phyloP scores from a whole-genome alignment of 2,888 invertebrate species.

The Horisme vitalbata region DNA sequence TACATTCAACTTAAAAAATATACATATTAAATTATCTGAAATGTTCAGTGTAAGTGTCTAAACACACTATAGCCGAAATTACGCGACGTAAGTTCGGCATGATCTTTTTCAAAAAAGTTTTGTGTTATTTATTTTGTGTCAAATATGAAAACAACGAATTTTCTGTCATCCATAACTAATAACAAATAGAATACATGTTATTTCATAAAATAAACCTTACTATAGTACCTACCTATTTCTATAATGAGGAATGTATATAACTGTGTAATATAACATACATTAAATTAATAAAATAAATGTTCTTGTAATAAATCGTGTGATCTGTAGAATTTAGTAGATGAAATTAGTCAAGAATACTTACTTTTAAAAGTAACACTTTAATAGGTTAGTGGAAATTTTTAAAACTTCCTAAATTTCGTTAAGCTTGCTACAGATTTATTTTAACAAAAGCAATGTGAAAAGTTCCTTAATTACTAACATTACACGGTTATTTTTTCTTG shows the following conservation, averaged over 20 bases:
- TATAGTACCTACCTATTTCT: slow-evolving; percentile 1
- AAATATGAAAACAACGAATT: slow-evolving; percentile 21
- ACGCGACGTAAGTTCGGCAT: no score
- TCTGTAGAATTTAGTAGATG: slow-evolving; percentile 60
- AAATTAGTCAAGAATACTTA: slow-evolving; percentile 45
- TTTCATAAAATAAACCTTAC: slow-evolving; percentile 5
- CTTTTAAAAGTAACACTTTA: slow-evolving; percentile 16
- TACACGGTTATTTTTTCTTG: no score
- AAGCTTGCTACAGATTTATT: no score
- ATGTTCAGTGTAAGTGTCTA: no score
- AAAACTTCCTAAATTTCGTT: slow-evolving; percentile 5
- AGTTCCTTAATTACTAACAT: no score
- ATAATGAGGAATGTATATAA: slow-evolving; percentile 46
- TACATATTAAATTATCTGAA: no score
- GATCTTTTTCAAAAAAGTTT: no score
- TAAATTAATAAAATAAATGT: slow-evolving; percentile 53
- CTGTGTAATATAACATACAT: slow-evolving; percentile 49
- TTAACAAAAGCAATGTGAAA: no score
- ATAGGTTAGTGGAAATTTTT: slow-evolving; percentile 5
- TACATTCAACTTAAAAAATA: no score
- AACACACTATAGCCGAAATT: no score
- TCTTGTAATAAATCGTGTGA: slow-evolving; percentile 66
- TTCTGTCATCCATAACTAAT: slow-evolving; percentile 4
- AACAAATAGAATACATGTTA: slow-evolving; percentile 2
- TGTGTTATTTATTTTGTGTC: neutral